Base-by-base conservation (phyloP, 2,888 invertebrate genomes). In the Chrysina gloriosa region DNA sequence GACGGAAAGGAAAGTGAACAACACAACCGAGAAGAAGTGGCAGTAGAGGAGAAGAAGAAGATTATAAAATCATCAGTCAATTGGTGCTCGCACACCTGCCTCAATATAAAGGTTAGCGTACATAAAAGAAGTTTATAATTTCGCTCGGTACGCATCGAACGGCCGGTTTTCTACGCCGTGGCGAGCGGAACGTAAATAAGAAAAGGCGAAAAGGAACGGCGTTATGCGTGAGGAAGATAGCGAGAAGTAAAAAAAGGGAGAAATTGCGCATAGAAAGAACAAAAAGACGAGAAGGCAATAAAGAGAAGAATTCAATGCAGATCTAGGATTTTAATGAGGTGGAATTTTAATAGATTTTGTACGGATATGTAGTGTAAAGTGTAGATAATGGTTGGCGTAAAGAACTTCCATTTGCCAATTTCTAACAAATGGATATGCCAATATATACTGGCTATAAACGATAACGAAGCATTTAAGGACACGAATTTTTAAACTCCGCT, bases 21-120 rank as follows among this genome's bases (percentile, higher is more conserved):
- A 48, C 19, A 23, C n/a, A 5, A 48, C 9, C n/a, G 14, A n/a
- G 11, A 9, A 9, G 11, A 48, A 9, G 25, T 27, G 11, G 48
- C 25, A 48, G 23, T 48, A 25, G 52, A 16, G 29, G 52, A 29
- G 52, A 50, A 52, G 52, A 52, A 68, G 19, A 58, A 50, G 64
- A 65, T 67, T 63, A 71, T 71, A 65, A 69, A 69, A 71, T 71
- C 68, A 70, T 70, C 69, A 71, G 71, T 71, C 71, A 71, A 67
- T 69, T 65, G 67, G 56, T 68, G 69, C 63, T 29, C 58, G 58
- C 42, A 61, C 58, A 71, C 71, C 71, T 71, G 71, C 69, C 58
- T 69, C 64, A 52, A 70, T 65, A 63, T 67, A 63, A 63, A 71
- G 69, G 71, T 63, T 66, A 68, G 68, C 63, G 66, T 63, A 50